phyloP scores from a whole-genome alignment of 2,797 vertebrate species.

The Rhadinocentrus ornatus region DNA sequence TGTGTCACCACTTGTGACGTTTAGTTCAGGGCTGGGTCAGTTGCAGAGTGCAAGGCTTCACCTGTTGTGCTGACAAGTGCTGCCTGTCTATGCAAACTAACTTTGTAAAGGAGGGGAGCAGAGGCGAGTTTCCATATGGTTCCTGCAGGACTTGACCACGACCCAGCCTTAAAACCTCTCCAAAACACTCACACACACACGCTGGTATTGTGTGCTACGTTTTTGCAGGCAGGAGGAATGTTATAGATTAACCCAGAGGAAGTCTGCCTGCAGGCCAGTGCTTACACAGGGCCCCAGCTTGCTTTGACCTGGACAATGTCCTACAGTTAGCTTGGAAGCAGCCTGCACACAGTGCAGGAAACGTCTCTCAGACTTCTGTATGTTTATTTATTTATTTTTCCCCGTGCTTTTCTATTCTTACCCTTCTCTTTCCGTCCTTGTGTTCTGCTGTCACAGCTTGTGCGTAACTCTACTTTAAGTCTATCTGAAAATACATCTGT shows the following conservation, averaged over 20 bases:
- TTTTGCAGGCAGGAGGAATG: conserved; percentile 62
- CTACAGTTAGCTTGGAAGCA: conserved; percentile 61
- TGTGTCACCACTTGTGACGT: conserved; percentile 24
- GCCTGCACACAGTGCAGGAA: conserved; percentile 59
- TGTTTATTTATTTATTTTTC: conserved; percentile 16
- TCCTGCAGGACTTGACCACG: conserved; percentile 70
- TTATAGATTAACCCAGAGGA: conserved; percentile 73
- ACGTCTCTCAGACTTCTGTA: conserved; percentile 30
- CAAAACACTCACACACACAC: conserved; percentile 4
- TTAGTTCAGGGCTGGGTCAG: conserved; percentile 67
- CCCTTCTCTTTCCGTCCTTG: conserved; percentile 1
- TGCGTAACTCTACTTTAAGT: conserved; percentile 32
- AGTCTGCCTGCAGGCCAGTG: conserved; percentile 62
- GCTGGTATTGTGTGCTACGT: conserved; percentile 30
- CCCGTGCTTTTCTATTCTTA: conserved; percentile 36
- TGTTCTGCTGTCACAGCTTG: conserved; percentile 45
- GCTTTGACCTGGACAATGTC: conserved; percentile 74
- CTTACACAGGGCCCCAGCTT: conserved; percentile 53
- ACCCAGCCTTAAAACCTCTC: conserved; percentile 36
- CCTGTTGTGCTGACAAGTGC: conserved; percentile 78
- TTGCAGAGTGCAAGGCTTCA: conserved; percentile 58
- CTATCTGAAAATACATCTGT: conserved; percentile 38
- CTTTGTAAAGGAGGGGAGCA: conserved; percentile 36
- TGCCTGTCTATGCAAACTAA: conserved; percentile 63
- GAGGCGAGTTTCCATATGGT: conserved; percentile 77